Conservation (phyloP, 2,888 invertebrate genomes). For the Acrobasis repandana region DNA sequence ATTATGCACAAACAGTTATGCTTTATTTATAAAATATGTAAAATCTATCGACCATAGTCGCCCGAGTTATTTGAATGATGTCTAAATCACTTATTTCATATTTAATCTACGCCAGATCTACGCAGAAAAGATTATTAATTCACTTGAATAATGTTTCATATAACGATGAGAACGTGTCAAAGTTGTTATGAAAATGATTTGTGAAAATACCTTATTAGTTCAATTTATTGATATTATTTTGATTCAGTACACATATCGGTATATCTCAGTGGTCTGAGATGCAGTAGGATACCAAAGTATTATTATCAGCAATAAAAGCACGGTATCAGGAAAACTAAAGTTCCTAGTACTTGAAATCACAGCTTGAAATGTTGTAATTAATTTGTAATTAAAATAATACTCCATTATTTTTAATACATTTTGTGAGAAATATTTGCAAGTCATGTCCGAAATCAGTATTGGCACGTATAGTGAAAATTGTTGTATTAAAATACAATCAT, state of each 20-base stretch:
- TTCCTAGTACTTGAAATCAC: conserved; percentile 54
- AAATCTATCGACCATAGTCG: conserved; percentile 24
- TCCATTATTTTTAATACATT: background rate
- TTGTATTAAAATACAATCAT: conserved; percentile 13
- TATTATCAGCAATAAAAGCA: conserved; percentile 46
- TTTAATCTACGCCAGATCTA: conserved; percentile 8
- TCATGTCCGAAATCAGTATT: conserved; percentile 10
- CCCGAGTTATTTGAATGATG: conserved; percentile 13
- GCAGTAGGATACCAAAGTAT: conserved; percentile 65
- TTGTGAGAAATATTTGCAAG: conserved; percentile 1
- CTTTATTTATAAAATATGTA: conserved; percentile 34
- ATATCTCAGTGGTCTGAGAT: too few relatives aligned
- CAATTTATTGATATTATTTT: conserved; percentile 14
- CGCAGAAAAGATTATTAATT: conserved; percentile 6
- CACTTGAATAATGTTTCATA: conserved; percentile 10
- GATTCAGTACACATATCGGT: too few relatives aligned
- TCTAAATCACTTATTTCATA: conserved; percentile 12
- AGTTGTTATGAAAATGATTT: background rate
- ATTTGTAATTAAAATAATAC: conserved; percentile 24
- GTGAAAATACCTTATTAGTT: conserved; percentile 5
- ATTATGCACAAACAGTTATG: conserved; percentile 63
- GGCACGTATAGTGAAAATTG: background rate
- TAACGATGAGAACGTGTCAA: conserved; percentile 10
- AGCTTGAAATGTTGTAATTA: conserved; percentile 18
- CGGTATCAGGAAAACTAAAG: conserved; percentile 55